Percentiles rank a stretch among this genome's conserved stretches.
Evolutionary conservation across 2,113 vertebrate genomes (phyloP).

Genomic region (Caloenas nicobarica): DNA sequence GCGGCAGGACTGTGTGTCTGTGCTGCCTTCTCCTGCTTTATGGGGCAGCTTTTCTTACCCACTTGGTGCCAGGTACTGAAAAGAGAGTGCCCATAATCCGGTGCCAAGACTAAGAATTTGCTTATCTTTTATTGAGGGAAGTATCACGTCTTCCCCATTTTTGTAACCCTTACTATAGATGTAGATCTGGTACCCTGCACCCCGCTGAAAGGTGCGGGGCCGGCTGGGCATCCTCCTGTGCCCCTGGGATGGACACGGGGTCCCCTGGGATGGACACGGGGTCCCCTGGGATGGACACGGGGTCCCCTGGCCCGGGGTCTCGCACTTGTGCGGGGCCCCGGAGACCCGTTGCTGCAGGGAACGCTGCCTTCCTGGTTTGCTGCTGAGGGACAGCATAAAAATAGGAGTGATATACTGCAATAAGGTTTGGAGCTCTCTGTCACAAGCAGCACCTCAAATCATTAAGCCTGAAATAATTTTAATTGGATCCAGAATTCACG

Average conservation of each 20-base stretch:
- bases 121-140: not conserved
- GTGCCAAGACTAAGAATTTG: not conserved
- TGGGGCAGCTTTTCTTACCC: not conserved
- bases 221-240: not conserved
- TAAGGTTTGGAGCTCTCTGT: not conserved
- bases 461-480: slow-evolving; percentile 35
- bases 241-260: not conserved
- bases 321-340: accelerated
- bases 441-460: not conserved
- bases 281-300: not conserved
- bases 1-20: accelerated
- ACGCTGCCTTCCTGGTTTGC: not conserved
- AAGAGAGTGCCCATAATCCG: not conserved
- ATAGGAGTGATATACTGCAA: not conserved
- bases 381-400: not conserved
- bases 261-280: not conserved
- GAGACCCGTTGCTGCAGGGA: not conserved
- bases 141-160: not conserved
- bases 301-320: not conserved
- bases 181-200: not conserved
- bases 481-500: slow-evolving; percentile 22
- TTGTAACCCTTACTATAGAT: not conserved
- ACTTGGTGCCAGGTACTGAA: accelerated
- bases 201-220: not conserved
- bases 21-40: not conserved